These are phyloP conservation scores for Drosophila acutilabella DNA, from an alignment of 2,888 invertebrate genomes.

Conservation along the genomic window DNA sequence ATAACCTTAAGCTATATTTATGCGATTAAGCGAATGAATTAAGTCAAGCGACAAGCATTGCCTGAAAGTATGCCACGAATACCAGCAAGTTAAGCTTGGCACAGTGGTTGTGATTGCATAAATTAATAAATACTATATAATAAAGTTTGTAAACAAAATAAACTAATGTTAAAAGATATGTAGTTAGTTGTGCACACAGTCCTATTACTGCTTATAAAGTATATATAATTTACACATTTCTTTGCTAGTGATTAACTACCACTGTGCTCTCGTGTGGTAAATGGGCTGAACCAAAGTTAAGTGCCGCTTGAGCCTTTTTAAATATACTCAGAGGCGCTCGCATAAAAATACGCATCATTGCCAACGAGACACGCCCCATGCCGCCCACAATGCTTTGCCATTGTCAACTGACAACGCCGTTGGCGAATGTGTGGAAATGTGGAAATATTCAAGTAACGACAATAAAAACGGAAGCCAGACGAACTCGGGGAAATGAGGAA, in stretches of 20 bases:
- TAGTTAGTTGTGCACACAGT: neutral
- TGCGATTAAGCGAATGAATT: constrained; percentile 68
- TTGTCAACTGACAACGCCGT: constrained; percentile 70
- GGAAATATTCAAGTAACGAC: constrained; percentile 42
- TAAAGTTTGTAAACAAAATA: neutral
- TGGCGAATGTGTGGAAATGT: constrained; percentile 59
- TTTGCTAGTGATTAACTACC: neutral
- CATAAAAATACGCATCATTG: constrained; percentile 65
- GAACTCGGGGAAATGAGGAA: constrained; percentile 8
- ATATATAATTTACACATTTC: neutral
- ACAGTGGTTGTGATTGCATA: constrained; percentile 25
- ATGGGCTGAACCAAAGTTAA: constrained; percentile 66
- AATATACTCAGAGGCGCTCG: constrained; percentile 51
- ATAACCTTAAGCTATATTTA: constrained; percentile 64
- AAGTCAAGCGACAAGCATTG: constrained; percentile 45
- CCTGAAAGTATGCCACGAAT: constrained; percentile 49
- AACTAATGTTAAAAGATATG: neutral
- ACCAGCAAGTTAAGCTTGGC: constrained; percentile 17
- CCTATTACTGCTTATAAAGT: neutral
- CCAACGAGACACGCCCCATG: constrained; percentile 30
- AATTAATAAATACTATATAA: neutral
- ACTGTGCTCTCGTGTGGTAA: constrained; percentile 34
- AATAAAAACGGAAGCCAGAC: neutral
- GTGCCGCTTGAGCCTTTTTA: constrained; percentile 76
- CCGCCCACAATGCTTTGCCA: constrained; percentile 33